Percentiles rank a stretch among this genome's conserved stretches.
Evolutionary conservation across 2,113 vertebrate species (phyloP).

Genomic region (Calyptommatus sinebrachiatus): DNA sequence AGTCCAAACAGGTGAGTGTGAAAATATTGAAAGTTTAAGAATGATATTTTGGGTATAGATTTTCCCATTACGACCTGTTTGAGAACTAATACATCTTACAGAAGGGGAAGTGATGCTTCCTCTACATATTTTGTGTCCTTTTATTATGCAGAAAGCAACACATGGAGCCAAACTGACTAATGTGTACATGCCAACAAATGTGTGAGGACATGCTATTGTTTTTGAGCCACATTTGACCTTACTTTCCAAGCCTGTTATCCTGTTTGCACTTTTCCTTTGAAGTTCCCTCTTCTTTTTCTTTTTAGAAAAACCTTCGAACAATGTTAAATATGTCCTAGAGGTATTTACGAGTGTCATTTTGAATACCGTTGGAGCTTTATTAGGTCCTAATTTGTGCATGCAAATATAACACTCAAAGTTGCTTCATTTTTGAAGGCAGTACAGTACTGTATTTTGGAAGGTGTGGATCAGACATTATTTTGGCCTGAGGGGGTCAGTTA

Average conservation of each 20-base stretch:
- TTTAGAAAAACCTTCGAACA: background rate
- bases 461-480: background rate
- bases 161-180: too few species aligned
- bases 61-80: too few species aligned
- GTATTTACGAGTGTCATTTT: constrained; percentile 6
- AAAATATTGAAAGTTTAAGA: too few species aligned
- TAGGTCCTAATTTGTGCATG: constrained; percentile 10
- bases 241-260: background rate
- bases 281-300: background rate
- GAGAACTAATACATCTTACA: too few species aligned
- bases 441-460: background rate
- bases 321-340: constrained; percentile 11
- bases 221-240: background rate
- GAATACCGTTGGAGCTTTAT: background rate
- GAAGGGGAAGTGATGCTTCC: too few species aligned
- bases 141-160: too few species aligned
- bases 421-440: background rate
- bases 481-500: background rate
- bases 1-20: background rate
- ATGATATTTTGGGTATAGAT: too few species aligned
- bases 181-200: too few species aligned
- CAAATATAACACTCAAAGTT: background rate
- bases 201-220: too few species aligned
- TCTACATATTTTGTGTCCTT: too few species aligned
- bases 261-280: background rate